A percentile compares a stretch with the other conserved stretches of the same genome.
Evolutionary conservation across 2,113 vertebrate species (phyloP).

Genomic region (Campylomormyrus tamandua): DNA sequence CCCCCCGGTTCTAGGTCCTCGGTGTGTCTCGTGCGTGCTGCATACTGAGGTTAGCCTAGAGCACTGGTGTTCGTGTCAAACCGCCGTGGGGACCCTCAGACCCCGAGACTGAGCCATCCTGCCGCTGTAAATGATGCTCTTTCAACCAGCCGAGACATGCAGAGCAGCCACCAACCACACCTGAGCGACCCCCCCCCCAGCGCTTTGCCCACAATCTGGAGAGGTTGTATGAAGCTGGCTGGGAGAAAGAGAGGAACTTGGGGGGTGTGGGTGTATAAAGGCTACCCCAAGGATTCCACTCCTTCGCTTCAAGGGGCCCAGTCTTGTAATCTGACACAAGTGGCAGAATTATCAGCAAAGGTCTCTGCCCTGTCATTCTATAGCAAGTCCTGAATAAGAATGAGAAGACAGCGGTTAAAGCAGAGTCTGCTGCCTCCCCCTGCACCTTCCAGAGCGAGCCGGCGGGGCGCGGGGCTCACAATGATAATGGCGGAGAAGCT

Average conservation of each 20-base stretch:
- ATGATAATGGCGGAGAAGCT: constrained; percentile 10
- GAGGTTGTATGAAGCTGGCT: constrained; percentile 52
- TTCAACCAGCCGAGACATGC: neutral
- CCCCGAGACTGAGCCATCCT: neutral
- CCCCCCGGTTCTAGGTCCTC: neutral
- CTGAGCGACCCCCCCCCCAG: neutral
- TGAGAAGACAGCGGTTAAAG: neutral
- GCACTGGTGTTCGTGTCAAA: neutral
- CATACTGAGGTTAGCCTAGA: neutral
- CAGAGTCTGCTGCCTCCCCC: neutral
- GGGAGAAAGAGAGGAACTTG: constrained; percentile 37
- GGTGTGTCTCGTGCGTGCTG: neutral
- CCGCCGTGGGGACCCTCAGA: neutral
- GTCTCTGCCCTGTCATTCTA: neutral
- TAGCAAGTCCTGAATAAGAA: neutral
- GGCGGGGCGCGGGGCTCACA: neutral
- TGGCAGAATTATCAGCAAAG: neutral
- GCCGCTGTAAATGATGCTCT: neutral
- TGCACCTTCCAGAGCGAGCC: neutral
- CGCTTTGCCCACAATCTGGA: neutral
- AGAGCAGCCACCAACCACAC: neutral
- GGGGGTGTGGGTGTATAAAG: neutral
- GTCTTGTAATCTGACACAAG: neutral
- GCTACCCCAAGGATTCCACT: neutral
- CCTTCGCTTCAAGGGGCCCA: neutral